These are phyloP conservation scores for Pherbina coryleti DNA, from an alignment of 2,888 invertebrate species.

Conservation along the genomic window DNA sequence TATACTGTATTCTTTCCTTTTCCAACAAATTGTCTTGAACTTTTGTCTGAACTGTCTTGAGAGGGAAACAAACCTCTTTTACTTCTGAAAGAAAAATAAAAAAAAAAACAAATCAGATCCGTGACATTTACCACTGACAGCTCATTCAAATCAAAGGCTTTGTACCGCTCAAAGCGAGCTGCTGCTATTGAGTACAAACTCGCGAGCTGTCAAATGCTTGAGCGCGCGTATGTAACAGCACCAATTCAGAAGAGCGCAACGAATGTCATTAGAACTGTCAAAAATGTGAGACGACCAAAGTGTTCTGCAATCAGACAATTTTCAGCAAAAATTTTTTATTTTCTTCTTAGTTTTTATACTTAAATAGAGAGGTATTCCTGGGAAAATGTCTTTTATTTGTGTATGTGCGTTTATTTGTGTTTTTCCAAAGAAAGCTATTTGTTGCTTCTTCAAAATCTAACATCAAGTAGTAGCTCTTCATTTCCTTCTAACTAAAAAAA, in stretches of 20 bases:
- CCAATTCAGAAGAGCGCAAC: conserved; percentile 9
- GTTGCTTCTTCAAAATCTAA: background rate
- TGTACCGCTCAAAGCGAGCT: conserved; percentile 20
- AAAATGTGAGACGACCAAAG: conserved; percentile 36
- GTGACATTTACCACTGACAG: conserved; percentile 15
- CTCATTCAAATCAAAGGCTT: conserved; percentile 29
- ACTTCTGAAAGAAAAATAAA: background rate
- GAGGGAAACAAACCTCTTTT: no score
- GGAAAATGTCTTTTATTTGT: conserved; percentile 21
- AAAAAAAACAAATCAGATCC: background rate
- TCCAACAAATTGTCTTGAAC: background rate
- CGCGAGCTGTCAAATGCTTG: conserved; percentile 23
- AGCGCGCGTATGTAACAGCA: background rate
- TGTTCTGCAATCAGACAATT: conserved; percentile 38
- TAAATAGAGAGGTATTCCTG: conserved; percentile 12
- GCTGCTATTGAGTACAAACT: background rate
- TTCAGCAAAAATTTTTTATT: background rate
- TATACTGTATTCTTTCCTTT: background rate
- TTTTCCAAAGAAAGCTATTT: conserved; percentile 29
- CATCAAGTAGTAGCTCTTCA: background rate
- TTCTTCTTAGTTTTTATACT: background rate
- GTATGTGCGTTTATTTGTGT: background rate
- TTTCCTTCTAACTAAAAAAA: background rate
- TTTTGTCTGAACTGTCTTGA: background rate
- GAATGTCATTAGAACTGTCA: conserved; percentile 45